These are phyloP conservation scores for Dioctria rufipes DNA, from an alignment of 2,888 invertebrate genomes.

Conservation along the genomic window DNA sequence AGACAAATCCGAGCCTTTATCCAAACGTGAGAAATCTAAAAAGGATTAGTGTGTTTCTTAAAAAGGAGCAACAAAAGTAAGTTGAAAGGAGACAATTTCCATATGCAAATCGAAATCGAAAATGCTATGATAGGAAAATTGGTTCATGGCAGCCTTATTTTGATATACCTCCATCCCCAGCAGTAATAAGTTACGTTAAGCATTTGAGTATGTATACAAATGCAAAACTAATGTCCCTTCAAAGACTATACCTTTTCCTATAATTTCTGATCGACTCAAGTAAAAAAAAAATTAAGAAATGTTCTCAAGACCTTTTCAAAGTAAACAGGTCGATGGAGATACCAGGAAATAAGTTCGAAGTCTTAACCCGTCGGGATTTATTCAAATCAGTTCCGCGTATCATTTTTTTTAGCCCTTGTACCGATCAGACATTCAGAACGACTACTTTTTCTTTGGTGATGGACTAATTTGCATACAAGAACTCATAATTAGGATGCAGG, in stretches of 20 bases:
- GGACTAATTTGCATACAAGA: slow-evolving; percentile 56
- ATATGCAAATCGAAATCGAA: slow-evolving; percentile 43
- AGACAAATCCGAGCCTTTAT: not conserved
- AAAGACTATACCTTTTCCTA: not conserved
- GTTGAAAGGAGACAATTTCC: slow-evolving; percentile 40
- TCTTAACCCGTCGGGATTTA: slow-evolving; percentile 30
- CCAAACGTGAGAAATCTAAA: slow-evolving; percentile 51
- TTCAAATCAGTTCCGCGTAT: slow-evolving; percentile 58
- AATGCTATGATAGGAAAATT: not conserved
- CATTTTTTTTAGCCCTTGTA: slow-evolving; percentile 48
- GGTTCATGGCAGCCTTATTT: no score
- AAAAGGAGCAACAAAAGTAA: slow-evolving; percentile 48
- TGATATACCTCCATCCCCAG: not conserved
- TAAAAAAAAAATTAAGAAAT: not conserved
- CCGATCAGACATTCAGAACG: slow-evolving; percentile 21
- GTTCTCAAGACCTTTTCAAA: not conserved
- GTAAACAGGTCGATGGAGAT: slow-evolving; percentile 2
- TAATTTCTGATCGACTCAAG: not conserved
- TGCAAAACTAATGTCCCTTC: not conserved
- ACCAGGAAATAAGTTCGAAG: slow-evolving; percentile 9
- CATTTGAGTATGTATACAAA: not conserved
- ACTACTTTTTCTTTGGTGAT: not conserved
- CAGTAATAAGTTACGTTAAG: not conserved
- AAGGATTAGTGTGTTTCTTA: slow-evolving; percentile 17
- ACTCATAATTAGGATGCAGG: slow-evolving; percentile 55